phyloP scores from a whole-genome alignment of 2,888 invertebrate species.

The Zaprionus obscuricornis region DNA sequence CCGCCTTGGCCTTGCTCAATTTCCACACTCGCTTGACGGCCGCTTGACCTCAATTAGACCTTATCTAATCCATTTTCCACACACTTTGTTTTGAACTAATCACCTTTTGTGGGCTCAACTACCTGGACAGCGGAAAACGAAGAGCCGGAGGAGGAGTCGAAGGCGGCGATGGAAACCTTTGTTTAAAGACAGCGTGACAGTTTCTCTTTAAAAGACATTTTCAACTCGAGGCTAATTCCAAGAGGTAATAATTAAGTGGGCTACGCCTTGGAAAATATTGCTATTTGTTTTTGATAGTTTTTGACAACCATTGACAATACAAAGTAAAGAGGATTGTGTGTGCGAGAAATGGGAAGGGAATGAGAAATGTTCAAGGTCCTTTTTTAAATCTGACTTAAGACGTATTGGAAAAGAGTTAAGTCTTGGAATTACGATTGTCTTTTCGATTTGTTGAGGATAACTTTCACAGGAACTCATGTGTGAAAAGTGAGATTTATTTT shows the following conservation, averaged over 20 bases:
- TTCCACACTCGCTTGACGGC: slow-evolving; percentile 36
- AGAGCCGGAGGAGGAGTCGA: slow-evolving; percentile 3
- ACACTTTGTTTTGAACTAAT: slow-evolving; percentile 59
- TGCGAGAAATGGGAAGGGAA: too few species aligned
- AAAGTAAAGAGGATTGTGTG: too few species aligned
- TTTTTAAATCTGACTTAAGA: too few species aligned
- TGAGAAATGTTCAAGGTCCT: too few species aligned
- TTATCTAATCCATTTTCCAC: slow-evolving; percentile 63
- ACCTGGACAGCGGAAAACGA: slow-evolving; percentile 44
- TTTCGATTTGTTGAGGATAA: too few species aligned
- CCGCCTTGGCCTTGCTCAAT: slow-evolving; percentile 9
- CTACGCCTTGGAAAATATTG: slow-evolving; percentile 45
- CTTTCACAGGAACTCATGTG: too few species aligned
- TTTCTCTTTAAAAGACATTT: slow-evolving; percentile 40
- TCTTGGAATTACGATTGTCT: too few species aligned
- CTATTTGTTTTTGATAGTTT: neutral
- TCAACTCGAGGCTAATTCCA: slow-evolving; percentile 38
- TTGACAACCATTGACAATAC: too few species aligned
- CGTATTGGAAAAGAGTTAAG: too few species aligned
- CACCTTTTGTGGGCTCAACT: slow-evolving; percentile 44
- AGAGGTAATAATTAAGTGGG: slow-evolving; percentile 61
- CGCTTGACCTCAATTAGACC: slow-evolving; percentile 70
- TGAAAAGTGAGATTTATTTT: too few species aligned
- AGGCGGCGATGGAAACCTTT: slow-evolving; percentile 33
- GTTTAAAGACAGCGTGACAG: slow-evolving; percentile 60